Evolutionary conservation across 2,797 vertebrate species (phyloP), one percentile per base, ranked within the genome.

Genomic region (Prunella strophiata): DNA sequence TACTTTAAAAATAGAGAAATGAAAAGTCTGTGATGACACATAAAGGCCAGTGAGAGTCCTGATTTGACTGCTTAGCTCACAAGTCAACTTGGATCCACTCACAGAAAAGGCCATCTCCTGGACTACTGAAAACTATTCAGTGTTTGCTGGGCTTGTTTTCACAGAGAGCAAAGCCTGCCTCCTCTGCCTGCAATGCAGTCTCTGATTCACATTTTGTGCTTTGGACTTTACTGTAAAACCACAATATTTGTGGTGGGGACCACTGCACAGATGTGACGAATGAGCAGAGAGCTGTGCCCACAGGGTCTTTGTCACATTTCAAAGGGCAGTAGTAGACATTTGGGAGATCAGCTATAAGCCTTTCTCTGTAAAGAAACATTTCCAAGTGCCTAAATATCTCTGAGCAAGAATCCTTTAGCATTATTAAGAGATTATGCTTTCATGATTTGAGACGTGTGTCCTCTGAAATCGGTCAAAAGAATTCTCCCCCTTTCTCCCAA

Each of bases 391-490:
- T 72, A 92, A 88, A 86, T 50, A 47, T 57, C 58, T 92, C 61
- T 23, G 59, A 89, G 85, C 27, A 66, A 86, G 48, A 84, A 82
- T 47, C 45, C 47, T 78, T 73, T 3, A 9, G 55, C 87, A 91
- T 79, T 82, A 86, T 54, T 40, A 80, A 29, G 66, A 89, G 40
- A 91, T 89, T 83, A 89, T 20, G 47, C 63, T 82, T 90, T 73
- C 54, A 43, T 59, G 29, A 86, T 73, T 67, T 0, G 3, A 91
- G 71, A 86, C 0, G 0, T 2, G 4, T 25, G 27, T 61, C 55
- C 74, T 80, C 82, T 58, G 66, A 91, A 87, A 88, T 26, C 1
- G 4, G 47, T 74, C 76, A 87, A 68, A 86, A 91, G 70, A 85
- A 89, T 88, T 88, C 83, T 70, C 32, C 43, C 50, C 57, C 57